phyloP scores from a whole-genome alignment of 1,140 invertebrate species.

The Drosophila lini region DNA sequence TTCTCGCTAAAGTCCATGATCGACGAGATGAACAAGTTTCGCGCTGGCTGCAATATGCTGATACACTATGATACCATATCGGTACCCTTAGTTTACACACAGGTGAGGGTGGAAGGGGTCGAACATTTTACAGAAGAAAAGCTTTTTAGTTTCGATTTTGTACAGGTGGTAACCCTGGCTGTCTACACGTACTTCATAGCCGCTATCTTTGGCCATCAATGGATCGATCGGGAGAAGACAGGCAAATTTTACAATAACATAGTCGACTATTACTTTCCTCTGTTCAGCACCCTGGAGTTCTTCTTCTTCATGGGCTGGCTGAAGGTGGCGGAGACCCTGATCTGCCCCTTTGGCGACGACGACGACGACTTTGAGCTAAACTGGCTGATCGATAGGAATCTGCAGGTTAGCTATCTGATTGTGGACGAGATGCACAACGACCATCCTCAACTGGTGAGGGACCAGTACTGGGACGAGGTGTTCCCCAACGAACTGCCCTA shows the following conservation, averaged over 20 bases:
- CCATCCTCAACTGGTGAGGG: conserved; percentile 92
- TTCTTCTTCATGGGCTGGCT: conserved; percentile 96
- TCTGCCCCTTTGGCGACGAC: conserved; percentile 95
- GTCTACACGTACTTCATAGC: conserved; percentile 95
- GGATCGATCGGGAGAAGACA: conserved; percentile 85
- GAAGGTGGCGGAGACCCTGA: conserved; percentile 92
- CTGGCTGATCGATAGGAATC: conserved; percentile 94
- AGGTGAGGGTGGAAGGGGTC: conserved; percentile 86
- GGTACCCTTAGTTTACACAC: conserved; percentile 96
- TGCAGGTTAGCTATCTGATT: conserved; percentile 94
- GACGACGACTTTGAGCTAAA: conserved; percentile 91
- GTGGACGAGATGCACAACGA: conserved; percentile 97
- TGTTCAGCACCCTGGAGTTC: conserved; percentile 93
- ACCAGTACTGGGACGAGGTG: conserved; percentile 95
- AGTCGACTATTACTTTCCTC: conserved; percentile 91
- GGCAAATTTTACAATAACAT: conserved; percentile 67
- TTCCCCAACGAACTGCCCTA: conserved; percentile 91
- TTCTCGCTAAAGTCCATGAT: conserved; percentile 96
- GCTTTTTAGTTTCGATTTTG: neutral
- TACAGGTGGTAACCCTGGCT: conserved; percentile 93
- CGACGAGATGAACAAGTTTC: conserved; percentile 94
- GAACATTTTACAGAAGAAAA: neutral
- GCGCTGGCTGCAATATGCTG: conserved; percentile 92
- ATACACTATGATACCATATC: conserved; percentile 96
- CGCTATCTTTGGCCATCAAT: conserved; percentile 91